Evolutionary conservation across 2,797 vertebrate species (phyloP), one percentile per base, ranked within the genome.

Genomic region (Neosilurus mollespiculum): DNA sequence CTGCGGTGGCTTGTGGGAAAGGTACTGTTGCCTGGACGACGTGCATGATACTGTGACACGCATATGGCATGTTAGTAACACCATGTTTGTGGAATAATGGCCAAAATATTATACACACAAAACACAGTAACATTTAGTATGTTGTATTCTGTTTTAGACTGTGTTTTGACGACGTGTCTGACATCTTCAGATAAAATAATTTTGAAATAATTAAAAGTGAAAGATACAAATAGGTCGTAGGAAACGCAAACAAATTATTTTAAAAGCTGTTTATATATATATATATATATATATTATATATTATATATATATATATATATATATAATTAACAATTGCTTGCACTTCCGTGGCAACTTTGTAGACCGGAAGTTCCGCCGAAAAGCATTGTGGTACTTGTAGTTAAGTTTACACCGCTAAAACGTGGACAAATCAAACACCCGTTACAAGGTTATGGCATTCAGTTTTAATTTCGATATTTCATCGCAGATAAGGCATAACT

Each of bases 381-480:
- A 10, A 16, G 88, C 80, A 54, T 86, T 86, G 26, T 92, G 92
- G 91, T 86, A 81, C 3, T 85, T 93, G 93, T 61, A 90, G 92
- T 91, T 86, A 24, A 26, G 56, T 49, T 4, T 0, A 0, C 2
- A 87, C 15, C 0, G 6, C 16, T 16, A 65, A 69, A 79, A 56
- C 81, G 78, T 82, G 86, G 58, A 72, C 26, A 7, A 20, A 2
- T 43, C 16, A 10, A 66, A 16, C 11, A 24, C 16, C 1, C 53
- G 30, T 2, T 30, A 30, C 58, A 59, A 12, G 20, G 80, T 16
- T 5, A 94, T 95, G 95, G 93, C 93, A 1, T 95, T 95, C 87
- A 92, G 90, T 86, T 95, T 95, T 87, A 94, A 95, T 84, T 95
- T 95, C 72, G 89, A 93, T 49, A 81, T 95, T 64, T 86, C 91